Percentiles rank a stretch among this genome's conserved stretches.
These are phyloP conservation scores for Calosoma granatense DNA, from an alignment of 1,140 invertebrate species.

Conservation along the genomic window DNA sequence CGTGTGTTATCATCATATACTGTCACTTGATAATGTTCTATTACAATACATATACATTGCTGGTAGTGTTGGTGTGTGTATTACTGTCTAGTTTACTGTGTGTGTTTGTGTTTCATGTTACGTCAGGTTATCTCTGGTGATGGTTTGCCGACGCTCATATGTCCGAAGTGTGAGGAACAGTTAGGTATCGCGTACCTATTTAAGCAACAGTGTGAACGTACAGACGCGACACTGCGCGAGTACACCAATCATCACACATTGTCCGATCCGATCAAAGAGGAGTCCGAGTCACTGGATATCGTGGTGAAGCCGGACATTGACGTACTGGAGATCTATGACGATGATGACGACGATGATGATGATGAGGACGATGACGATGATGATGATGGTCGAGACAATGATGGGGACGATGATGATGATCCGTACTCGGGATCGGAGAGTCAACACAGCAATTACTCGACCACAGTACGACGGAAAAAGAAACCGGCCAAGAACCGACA, in stretches of 20 bases:
- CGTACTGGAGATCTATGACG: slow-evolving; percentile 18
- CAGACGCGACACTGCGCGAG: slow-evolving; percentile 41
- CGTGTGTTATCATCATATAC: no score
- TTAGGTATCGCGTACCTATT: slow-evolving; percentile 34
- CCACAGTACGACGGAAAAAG: slow-evolving; percentile 1
- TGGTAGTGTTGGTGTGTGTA: no score
- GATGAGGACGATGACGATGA: slow-evolving; percentile 21
- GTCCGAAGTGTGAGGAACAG: slow-evolving; percentile 31
- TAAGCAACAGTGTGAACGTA: slow-evolving; percentile 35
- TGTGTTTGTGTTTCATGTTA: no score
- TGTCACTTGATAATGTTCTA: no score
- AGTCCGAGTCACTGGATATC: slow-evolving; percentile 20
- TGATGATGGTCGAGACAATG: slow-evolving; percentile 20
- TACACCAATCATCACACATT: slow-evolving; percentile 17
- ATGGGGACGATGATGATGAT: background rate
- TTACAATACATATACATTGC: slow-evolving; percentile 13
- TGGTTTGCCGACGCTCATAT: slow-evolving; percentile 33
- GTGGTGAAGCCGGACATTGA: slow-evolving; percentile 28
- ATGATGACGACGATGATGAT: slow-evolving; percentile 14
- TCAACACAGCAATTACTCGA: slow-evolving; percentile 5
- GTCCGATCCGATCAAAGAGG: slow-evolving; percentile 19
- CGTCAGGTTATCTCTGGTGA: no score
- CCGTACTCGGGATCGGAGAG: slow-evolving; percentile 10
- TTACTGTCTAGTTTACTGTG: no score
- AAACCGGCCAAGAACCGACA: background rate